A percentile compares a stretch with the other conserved stretches of the same genome.
Evolutionary conservation across 53 echinoderm and acorn worm genomes (phyloP).

Genomic region (Paracentrotus lividus): DNA sequence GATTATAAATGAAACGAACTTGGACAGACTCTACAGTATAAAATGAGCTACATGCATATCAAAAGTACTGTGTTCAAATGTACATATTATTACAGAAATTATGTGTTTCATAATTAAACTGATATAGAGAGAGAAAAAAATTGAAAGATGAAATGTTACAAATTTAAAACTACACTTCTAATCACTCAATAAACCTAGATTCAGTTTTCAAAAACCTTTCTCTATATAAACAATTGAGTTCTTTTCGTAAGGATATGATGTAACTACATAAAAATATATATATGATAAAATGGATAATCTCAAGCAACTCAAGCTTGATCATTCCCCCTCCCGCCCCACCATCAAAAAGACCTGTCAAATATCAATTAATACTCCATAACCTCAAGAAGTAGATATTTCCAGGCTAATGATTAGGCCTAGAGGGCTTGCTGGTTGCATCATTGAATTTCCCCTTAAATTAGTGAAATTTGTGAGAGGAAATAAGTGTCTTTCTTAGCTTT

Average conservation of each 20-base stretch:
- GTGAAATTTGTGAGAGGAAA: slow-evolving; percentile 20
- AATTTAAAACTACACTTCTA: not conserved
- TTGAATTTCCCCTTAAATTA: not conserved
- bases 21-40: not conserved
- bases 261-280: no score
- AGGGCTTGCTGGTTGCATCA: not conserved
- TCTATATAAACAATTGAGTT: no score
- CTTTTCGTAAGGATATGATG: no score
- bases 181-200: no score
- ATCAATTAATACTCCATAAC: not conserved
- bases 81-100: not conserved
- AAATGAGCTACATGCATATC: no score
- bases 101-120: not conserved
- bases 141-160: not conserved
- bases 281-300: not conserved
- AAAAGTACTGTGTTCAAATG: no score
- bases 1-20: not conserved
- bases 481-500: not conserved
- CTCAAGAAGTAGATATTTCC: not conserved
- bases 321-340: no score
- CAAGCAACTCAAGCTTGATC: not conserved
- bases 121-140: no score
- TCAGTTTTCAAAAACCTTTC: no score
- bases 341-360: no score
- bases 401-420: not conserved